Evolutionary conservation across 2,888 invertebrate genomes (phyloP).

Genomic region (Formica aserva): DNA sequence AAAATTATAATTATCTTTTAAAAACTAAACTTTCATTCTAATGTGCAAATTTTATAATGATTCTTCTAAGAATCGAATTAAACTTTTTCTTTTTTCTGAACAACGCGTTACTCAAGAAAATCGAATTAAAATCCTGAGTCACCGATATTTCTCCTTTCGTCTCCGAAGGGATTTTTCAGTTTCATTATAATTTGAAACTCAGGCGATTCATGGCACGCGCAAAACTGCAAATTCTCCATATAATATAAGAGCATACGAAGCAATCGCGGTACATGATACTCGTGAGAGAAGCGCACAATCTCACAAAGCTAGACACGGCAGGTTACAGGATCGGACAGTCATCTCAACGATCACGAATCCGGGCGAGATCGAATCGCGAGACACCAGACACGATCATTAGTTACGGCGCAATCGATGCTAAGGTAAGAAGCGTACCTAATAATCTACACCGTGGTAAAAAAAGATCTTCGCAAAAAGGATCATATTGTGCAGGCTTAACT

Average conservation of each 20-base stretch:
- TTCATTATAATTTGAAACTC: constrained; percentile 19
- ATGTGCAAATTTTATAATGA: neutral
- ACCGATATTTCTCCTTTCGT: constrained; percentile 21
- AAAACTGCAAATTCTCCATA: constrained; percentile 9
- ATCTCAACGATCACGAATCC: constrained; percentile 57
- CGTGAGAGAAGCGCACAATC: constrained; percentile 69
- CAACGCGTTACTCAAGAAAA: neutral
- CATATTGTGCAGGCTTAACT: constrained; percentile 20
- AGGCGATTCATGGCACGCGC: constrained; percentile 30
- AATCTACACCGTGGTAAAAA: constrained; percentile 52
- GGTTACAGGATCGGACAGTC: constrained; percentile 64
- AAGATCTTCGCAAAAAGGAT: constrained; percentile 1
- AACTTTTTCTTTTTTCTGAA: neutral
- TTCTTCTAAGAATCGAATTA: neutral
- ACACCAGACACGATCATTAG: constrained; percentile 62
- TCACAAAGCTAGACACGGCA: constrained; percentile 38
- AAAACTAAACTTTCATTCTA: neutral
- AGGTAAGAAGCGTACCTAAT: constrained; percentile 57
- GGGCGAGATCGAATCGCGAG: constrained; percentile 67
- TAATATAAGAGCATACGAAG: constrained; percentile 8
- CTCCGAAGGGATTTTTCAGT: constrained; percentile 30
- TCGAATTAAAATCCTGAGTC: neutral
- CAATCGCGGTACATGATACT: constrained; percentile 65
- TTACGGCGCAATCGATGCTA: constrained; percentile 56
- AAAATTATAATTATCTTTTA: neutral